A percentile compares a stretch with the other conserved stretches of the same genome.
phyloP scores from a whole-genome alignment of 2,797 vertebrate species.

The Pagetopsis macropterus region DNA sequence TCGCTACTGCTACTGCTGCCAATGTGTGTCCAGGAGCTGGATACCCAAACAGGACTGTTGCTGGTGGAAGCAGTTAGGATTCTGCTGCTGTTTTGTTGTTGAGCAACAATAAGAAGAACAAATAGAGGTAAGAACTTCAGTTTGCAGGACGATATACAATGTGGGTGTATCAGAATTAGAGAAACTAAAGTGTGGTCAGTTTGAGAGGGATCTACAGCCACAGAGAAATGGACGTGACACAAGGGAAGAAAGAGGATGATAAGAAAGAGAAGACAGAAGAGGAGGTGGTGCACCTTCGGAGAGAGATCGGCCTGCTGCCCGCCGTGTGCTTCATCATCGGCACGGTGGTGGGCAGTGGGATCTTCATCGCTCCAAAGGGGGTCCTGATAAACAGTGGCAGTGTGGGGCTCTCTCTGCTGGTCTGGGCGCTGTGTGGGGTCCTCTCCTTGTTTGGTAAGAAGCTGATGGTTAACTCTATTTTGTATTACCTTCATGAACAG shows the following conservation, averaged over 20 bases:
- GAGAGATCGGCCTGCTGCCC: constrained; percentile 84
- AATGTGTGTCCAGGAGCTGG: constrained; percentile 6
- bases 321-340: constrained; percentile 86
- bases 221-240: constrained; percentile 44
- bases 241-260: constrained; percentile 12
- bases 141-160: not conserved
- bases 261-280: constrained; percentile 37
- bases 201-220: not conserved
- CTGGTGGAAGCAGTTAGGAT: not conserved
- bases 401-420: constrained; percentile 86
- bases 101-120: too few species aligned
- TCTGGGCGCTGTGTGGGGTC: constrained; percentile 87
- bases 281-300: constrained; percentile 81
- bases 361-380: constrained; percentile 92
- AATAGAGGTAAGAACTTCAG: constrained; percentile 9
- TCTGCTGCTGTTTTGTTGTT: too few species aligned
- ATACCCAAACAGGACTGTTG: not conserved
- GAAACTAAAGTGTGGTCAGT: not conserved
- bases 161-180: not conserved
- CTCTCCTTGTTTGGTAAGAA: constrained; percentile 86
- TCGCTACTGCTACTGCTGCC: not conserved
- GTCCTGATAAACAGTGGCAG: constrained; percentile 89
- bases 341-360: constrained; percentile 90
- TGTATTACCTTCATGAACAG: too few species aligned
- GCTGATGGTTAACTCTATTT: too few species aligned